Evolutionary conservation across 1,140 invertebrate species (phyloP).

Genomic region (Latrodectus geometricus): DNA sequence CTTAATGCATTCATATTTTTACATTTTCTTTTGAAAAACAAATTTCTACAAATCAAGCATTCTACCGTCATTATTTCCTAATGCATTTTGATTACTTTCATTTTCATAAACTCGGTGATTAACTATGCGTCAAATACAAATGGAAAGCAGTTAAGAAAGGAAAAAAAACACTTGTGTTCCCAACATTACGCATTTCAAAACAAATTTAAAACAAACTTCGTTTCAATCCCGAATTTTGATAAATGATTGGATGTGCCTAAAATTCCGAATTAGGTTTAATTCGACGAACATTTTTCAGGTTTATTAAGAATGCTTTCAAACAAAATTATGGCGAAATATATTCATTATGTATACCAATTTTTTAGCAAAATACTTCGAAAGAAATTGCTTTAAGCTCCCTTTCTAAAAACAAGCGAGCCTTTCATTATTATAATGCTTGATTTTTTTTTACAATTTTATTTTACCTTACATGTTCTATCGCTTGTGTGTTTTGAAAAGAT

Average conservation of each 20-base stretch:
- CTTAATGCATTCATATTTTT: no score
- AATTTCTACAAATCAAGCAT: no score
- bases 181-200: background rate
- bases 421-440: constrained; percentile 45
- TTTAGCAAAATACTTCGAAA: background rate
- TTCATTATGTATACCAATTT: constrained; percentile 42
- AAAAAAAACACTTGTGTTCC: background rate
- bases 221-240: constrained; percentile 4
- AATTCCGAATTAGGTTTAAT: constrained; percentile 41
- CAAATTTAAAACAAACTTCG: constrained; percentile 5
- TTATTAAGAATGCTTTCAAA: constrained; percentile 32
- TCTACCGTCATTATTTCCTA: no score
- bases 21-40: no score
- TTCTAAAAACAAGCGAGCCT: constrained; percentile 35
- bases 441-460: background rate
- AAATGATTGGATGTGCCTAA: constrained; percentile 30
- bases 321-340: constrained; percentile 55
- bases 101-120: background rate
- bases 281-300: constrained; percentile 19
- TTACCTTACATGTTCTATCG: background rate
- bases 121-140: background rate
- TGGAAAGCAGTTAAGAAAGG: background rate
- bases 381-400: constrained; percentile 38
- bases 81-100: background rate
- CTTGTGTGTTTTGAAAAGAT: constrained; percentile 22